Base-by-base conservation (phyloP, 1,140 invertebrate genomes). In the Galleria mellonella region DNA sequence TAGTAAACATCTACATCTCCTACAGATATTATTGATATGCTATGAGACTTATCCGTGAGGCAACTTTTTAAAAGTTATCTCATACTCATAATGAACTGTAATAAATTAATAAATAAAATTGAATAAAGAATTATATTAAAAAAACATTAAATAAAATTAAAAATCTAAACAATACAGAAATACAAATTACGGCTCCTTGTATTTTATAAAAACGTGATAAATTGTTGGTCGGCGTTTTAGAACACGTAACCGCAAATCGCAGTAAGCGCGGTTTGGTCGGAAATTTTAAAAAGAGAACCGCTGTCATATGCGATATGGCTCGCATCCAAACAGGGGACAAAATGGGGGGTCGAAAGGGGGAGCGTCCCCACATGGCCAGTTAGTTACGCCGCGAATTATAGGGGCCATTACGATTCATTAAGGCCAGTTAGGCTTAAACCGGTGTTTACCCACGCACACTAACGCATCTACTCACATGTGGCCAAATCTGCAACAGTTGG, bases 331-430 rank as follows among this genome's bases (percentile, higher is more conserved):
- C 65, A 41, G 61, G 68, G 49, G 54, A 49, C 29, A 47, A 41
- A 11, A 49, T 49, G 49, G 58, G 51, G 48, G 59, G 52, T 36
- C 28, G 40, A 47, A 51, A 48, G 55, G 61, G 65, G 58, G 55
- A 51, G 46, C 58, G 71, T 58, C 77, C 81, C 81, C 81, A 81
- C 74, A 84, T 72, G 81, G 77, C 78, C 77, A 84, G 82, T 87
- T 86, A 86, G 86, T 87, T 87, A 86, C 81, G 76, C 81, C 76
- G 78, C 85, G 85, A 87, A 87, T 87, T 87, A 87, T 87, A 86
- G 85, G 78, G 83, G 78, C 86, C 83, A 86, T 87, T 86, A 87
- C 85, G 83, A 87, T 86, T 87, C 85, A 87, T 87, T 87, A 87
- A 86, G 78, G 83, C 83, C 85, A 85, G 85, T 87, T 87, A 87